Evolutionary conservation across 1,140 invertebrate genomes (phyloP).

Genomic region (Trypoxylus dichotomus): DNA sequence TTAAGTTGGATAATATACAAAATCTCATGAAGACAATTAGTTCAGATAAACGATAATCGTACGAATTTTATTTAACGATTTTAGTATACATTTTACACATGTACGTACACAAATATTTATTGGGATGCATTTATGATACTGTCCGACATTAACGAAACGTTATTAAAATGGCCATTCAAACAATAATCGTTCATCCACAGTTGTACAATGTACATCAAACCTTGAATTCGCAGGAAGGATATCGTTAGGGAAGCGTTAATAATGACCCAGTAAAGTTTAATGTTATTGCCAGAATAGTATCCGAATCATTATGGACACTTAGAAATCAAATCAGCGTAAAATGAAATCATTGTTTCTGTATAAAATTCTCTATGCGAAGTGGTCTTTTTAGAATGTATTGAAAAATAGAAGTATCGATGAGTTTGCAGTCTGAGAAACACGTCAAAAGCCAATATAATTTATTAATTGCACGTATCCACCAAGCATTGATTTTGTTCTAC

Average conservation of each 20-base stretch:
- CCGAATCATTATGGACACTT: background rate
- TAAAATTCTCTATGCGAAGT: no score
- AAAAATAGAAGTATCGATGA: no score
- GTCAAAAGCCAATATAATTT: no score
- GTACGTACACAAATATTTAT: background rate
- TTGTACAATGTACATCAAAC: background rate
- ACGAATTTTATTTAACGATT: background rate
- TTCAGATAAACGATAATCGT: background rate
- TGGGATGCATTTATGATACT: background rate
- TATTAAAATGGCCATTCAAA: background rate
- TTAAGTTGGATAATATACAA: background rate
- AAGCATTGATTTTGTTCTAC: no score
- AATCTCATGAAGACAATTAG: background rate
- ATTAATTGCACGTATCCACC: no score
- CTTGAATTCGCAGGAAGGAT: background rate
- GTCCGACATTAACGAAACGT: background rate
- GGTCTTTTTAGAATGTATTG: no score
- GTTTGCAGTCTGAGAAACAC: no score
- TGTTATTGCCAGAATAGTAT: background rate
- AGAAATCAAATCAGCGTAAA: background rate
- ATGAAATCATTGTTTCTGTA: background rate
- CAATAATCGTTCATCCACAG: background rate
- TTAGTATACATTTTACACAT: no score
- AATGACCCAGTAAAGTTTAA: background rate
- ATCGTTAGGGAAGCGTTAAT: background rate